Evolutionary conservation across 2,797 vertebrate genomes (phyloP), one percentile per base, ranked within the genome.

Genomic region (Periophthalmus magnuspinnatus): DNA sequence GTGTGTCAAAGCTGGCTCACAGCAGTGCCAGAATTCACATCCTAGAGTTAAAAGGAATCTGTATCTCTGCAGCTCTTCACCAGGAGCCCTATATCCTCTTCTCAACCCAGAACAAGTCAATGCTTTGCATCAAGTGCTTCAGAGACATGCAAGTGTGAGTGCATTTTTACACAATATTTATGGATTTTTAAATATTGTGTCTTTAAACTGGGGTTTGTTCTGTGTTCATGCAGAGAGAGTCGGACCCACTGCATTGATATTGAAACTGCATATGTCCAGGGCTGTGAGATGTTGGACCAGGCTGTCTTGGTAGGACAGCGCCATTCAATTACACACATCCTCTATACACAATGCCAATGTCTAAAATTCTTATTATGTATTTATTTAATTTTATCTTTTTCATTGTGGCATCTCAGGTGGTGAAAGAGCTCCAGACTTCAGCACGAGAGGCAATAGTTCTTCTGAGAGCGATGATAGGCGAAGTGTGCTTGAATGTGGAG

Each of bases 51-150:
- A 82, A 81, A 58, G 54, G 17, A 10, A 0, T 63, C 17, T 75
- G 24, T 80, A 45, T 88, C 48, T 79, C 86, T 56, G 0, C 91
- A 98, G 97, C 93, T 1, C 94, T 97, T 61, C 97, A 98, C 0
- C 90, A 95, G 13, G 96, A 98, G 84, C 94, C 95, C 67, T 97
- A 95, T 92, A 97, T 98, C 90, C 95, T 98, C 89, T 98, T 98
- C 88, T 97, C 97, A 50, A 97, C 95, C 0, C 95, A 98, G 86
- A 97, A 96, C 78, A 97, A 96, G 85, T 97, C 95, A 17, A 96
- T 98, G 95, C 93, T 98, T 41, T 98, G 97, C 84, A 98, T 98
- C 90, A 96, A 96, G 86, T 99, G 97, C 86, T 98, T 98, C 93
- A 93, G 96, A 83, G 97, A 99, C 91, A 96, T 95, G 95, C 96